Evolutionary conservation across 92 coral and sea anemone genomes (phyloP), one percentile per base, ranked within the genome.

Genomic region (Phenganax stokvisi): DNA sequence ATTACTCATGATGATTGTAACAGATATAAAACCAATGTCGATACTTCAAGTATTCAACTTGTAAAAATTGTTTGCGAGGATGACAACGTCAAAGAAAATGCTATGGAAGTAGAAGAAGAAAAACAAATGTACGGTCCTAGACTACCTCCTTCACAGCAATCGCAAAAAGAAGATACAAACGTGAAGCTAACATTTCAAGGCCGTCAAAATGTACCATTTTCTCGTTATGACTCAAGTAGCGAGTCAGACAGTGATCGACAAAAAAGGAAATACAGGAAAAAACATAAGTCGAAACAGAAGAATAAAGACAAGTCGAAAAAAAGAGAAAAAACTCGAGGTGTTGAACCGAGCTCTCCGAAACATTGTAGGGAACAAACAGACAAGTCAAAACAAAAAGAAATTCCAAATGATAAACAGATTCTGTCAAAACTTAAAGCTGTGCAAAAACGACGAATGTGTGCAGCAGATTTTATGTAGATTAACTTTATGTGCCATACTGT

Each of bases 381-480:
- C 3, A 53, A 73, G 78, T 54, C 37, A 20, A 30, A 69, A 25
- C 51, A 54, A 0, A 72, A 54, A 27, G 57, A 62, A 28, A 71
- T 76, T 54, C 84, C 89, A 28, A 89, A 88, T 54, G 91, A 83
- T 75, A 87, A 87, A 84, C 90, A 91, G 80, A 93, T 91, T 27
- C 86, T 93, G 53, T 83, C 82, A 65, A 93, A 87, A 82, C 84
- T 93, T 61, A 93, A 93, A 68, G 92, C 84, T 71, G 86, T 93
- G 55, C 97, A 91, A 88, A 72, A 78, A 20, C 87, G 80, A 56
- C 88, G 98, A 60, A 91, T 91, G 98, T 88, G 91, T 1, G 98
- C 98, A 0, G 86, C 89, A 12, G 98, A 93, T 86, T 93, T 91
- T 78, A 93, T 93, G 98, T 93, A 79, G 91, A 84, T 27, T 37